phyloP scores from a whole-genome alignment of 2,113 vertebrate species.

The Aepyceros melampus region DNA sequence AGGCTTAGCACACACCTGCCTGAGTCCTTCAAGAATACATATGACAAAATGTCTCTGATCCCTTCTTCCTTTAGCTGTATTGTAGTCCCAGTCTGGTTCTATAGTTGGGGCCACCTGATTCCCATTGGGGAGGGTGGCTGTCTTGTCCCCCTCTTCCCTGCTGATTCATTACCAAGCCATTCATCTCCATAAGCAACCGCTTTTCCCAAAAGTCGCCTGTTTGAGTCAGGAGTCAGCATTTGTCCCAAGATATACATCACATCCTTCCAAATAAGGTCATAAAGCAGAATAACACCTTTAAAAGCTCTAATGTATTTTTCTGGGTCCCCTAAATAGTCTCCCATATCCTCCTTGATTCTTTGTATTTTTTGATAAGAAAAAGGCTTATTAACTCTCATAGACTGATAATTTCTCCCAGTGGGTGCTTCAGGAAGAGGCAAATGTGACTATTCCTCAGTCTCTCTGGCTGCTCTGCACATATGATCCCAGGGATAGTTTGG shows the following conservation, averaged over 20 bases:
- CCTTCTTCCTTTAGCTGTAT: not conserved
- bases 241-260: not conserved
- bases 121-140: not conserved
- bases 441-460: not conserved
- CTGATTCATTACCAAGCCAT: not conserved
- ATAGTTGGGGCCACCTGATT: not conserved
- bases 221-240: not conserved
- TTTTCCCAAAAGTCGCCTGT: not conserved
- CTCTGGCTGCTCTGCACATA: not conserved
- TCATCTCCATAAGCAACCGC: not conserved
- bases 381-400: not conserved
- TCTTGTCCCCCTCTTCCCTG: not conserved
- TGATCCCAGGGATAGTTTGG: not conserved
- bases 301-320: not conserved
- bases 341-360: not conserved
- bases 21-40: not conserved
- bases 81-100: not conserved
- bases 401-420: not conserved
- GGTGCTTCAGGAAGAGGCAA: not conserved
- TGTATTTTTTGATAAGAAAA: not conserved
- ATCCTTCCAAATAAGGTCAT: not conserved
- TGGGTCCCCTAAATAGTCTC: not conserved
- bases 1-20: not conserved
- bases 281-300: not conserved
- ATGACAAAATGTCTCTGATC: not conserved